Conservation (phyloP, 2,113 vertebrate genomes). For the Mionectes macconnelli region DNA sequence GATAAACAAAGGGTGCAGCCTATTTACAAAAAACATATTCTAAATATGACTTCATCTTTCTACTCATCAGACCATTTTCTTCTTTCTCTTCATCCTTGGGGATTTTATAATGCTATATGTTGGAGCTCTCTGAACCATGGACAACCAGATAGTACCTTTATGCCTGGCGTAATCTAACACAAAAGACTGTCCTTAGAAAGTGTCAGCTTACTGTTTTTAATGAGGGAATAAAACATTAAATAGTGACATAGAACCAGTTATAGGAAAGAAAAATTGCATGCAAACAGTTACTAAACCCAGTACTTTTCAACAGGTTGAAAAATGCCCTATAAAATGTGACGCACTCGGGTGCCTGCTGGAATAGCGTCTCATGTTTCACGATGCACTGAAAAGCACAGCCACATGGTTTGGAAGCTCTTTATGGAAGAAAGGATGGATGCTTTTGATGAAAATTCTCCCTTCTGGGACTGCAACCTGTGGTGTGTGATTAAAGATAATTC, state of each 20-base stretch:
- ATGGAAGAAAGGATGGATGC: not conserved
- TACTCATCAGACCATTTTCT: not conserved
- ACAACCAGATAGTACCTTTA: not conserved
- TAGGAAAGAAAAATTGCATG: not conserved
- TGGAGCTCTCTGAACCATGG: not conserved
- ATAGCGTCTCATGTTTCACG: not conserved
- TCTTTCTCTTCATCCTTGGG: not conserved
- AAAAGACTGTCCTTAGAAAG: not conserved
- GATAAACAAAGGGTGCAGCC: not conserved
- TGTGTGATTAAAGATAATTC: slow-evolving; percentile 36
- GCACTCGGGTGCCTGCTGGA: not conserved
- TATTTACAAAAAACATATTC: not conserved
- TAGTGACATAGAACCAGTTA: not conserved
- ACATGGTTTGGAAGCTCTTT: not conserved
- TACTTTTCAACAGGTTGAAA: slow-evolving; percentile 18
- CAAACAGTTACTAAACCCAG: not conserved
- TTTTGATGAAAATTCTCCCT: slow-evolving; percentile 4
- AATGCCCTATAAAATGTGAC: not conserved
- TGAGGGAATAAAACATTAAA: not conserved
- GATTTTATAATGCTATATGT: not conserved
- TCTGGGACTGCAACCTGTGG: not conserved
- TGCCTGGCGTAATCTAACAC: not conserved
- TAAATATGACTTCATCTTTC: not conserved
- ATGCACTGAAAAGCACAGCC: not conserved
- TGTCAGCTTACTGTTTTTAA: not conserved